phyloP scores from a whole-genome alignment of 2,888 invertebrate genomes.

The Serripes groenlandicus region DNA sequence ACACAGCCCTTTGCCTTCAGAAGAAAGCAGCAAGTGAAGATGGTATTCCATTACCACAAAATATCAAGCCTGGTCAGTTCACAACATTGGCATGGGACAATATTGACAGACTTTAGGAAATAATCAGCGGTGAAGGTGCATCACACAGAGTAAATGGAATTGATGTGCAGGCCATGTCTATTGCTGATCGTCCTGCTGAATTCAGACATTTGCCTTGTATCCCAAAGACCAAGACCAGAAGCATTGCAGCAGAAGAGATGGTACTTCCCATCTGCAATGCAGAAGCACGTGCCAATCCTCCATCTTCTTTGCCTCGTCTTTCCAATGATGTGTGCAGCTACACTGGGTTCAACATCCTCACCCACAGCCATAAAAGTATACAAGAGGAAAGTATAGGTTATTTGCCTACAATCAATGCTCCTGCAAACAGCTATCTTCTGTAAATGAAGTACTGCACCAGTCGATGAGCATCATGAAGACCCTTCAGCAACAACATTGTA shows the following conservation, averaged over 20 bases:
- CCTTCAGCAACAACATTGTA: conserved; percentile 1
- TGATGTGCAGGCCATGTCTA: too few species aligned
- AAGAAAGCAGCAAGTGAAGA: conserved; percentile 38
- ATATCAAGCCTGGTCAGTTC: neutral
- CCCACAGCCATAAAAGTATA: neutral
- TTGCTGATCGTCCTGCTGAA: too few species aligned
- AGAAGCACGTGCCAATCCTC: too few species aligned
- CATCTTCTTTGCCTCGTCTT: too few species aligned
- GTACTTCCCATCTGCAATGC: too few species aligned
- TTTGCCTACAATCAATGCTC: conserved; percentile 17
- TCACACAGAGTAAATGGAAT: conserved; percentile 71
- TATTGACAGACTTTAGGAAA: conserved; percentile 68
- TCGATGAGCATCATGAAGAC: conserved; percentile 4
- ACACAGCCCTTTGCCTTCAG: conserved; percentile 62
- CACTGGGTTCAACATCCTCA: conserved; percentile 1
- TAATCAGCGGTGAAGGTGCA: conserved; percentile 63
- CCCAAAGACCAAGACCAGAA: too few species aligned
- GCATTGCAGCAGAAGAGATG: too few species aligned
- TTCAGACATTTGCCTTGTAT: too few species aligned
- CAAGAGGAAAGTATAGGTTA: conserved; percentile 14
- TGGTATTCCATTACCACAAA: conserved; percentile 36
- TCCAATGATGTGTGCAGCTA: too few species aligned
- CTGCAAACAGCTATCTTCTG: too few species aligned
- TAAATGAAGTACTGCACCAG: too few species aligned
- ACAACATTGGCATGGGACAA: conserved; percentile 39